Evolutionary conservation across 2,888 invertebrate species (phyloP).

Genomic region (Linyphia triangularis): DNA sequence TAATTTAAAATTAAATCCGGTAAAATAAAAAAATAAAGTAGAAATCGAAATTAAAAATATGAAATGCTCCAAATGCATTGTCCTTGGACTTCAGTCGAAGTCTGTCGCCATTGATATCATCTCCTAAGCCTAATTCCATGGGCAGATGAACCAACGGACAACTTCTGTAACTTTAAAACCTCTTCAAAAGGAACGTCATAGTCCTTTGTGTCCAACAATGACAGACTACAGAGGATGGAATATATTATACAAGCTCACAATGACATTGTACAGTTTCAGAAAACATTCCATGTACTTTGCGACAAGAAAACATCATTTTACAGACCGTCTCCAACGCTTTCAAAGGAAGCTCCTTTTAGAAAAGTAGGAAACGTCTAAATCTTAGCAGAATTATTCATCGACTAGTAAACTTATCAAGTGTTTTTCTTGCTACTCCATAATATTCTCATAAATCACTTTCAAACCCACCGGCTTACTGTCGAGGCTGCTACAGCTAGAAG

Average conservation of each 20-base stretch:
- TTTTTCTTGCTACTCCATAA: constrained; percentile 56
- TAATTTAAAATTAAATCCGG: too few species aligned
- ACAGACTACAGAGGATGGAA: constrained; percentile 14
- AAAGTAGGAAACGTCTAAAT: constrained; percentile 26
- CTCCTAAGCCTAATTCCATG: too few species aligned
- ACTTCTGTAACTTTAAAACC: too few species aligned
- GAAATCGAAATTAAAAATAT: too few species aligned
- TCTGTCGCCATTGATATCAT: too few species aligned
- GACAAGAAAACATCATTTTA: background rate
- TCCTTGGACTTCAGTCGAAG: too few species aligned
- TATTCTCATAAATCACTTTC: constrained; percentile 67
- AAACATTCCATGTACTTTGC: background rate
- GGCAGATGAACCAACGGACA: background rate
- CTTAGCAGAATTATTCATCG: constrained; percentile 67
- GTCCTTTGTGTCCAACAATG: constrained; percentile 27
- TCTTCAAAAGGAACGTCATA: background rate
- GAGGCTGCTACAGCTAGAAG: background rate
- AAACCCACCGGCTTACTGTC: constrained; percentile 31
- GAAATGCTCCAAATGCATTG: too few species aligned
- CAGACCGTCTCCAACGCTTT: constrained; percentile 9
- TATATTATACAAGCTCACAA: constrained; percentile 36
- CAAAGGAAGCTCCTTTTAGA: constrained; percentile 22
- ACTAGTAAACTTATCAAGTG: constrained; percentile 64
- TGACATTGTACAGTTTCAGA: constrained; percentile 22
- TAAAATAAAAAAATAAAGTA: too few species aligned